Base-by-base conservation (phyloP, 2,888 invertebrate genomes). In the Biston betularia region DNA sequence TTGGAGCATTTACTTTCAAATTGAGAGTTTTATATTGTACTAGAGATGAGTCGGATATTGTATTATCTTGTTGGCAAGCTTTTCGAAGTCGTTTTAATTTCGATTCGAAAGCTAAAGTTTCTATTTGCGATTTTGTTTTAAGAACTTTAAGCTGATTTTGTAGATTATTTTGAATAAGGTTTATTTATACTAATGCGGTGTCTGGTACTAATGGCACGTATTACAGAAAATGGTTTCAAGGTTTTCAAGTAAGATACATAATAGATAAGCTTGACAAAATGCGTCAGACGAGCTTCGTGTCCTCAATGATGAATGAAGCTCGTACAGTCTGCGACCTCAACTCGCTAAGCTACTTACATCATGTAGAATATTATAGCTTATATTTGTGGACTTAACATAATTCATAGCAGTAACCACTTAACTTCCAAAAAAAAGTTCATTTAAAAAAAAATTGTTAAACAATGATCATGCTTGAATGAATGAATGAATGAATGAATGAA, bases 51-150 rank as follows among this genome's bases (percentile, higher is more conserved):
- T 81, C 86, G 80, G 83, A 86, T 86, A 88, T 89, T 89, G 87
- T 88, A 87, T 90, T 90, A 90, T 89, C 87, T 90, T 88, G 86
- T 89, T 91, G 90, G 90, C 89, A 91, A 88, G 85, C 85, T 81
- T 83, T 85, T 84, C 83, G 75, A 86, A 87, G 85, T 81, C 82
- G 82, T 89, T 87, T 85, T 89, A 86, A 86, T 88, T 89, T 86
- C 86, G 76, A 86, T 88, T 85, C 79, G 82, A 84, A 77, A 79
- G 79, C 80, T 81, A 82, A 76, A 78, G 72, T 75, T 77, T 69
- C 58, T 53, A 58, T 70, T 70, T 60, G 60, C 63, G 55, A 64
- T 54, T 65, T 66, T 59, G 46, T 65, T 53, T 64, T 58, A 52
- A 63, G 42, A 64, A 50, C 50, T 56, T 46, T 67, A 63, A 67